Conservation (phyloP, 2,888 invertebrate species). For the Stenolophus ochropezus region DNA sequence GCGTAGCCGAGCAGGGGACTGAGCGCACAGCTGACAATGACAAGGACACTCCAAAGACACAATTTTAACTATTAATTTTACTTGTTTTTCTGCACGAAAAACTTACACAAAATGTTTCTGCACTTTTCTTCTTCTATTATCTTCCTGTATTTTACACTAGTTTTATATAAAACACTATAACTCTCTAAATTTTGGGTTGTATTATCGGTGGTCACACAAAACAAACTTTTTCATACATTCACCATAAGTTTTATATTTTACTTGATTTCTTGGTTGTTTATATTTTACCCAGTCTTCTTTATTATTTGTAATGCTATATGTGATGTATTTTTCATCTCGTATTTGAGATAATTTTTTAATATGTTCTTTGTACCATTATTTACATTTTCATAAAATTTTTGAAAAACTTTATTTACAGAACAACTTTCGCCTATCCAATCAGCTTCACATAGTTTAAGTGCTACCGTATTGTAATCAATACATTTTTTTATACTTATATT, state of each 20-base stretch:
- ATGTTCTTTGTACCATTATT: neutral
- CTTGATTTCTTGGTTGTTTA: neutral
- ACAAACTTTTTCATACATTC: no score
- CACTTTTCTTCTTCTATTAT: no score
- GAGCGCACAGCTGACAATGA: no score
- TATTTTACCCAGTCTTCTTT: neutral
- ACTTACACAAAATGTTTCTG: no score
- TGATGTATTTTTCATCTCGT: neutral
- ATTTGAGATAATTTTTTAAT: neutral
- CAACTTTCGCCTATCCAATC: neutral
- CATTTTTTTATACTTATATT: neutral
- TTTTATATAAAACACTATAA: no score
- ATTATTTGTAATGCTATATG: neutral
- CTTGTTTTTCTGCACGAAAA: no score
- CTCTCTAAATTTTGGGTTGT: no score
- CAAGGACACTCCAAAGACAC: no score
- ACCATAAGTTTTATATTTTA: neutral
- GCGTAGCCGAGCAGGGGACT: no score
- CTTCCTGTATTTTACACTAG: no score
- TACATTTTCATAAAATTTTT: constrained; percentile 2
- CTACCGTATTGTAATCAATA: neutral
- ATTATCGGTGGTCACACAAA: no score
- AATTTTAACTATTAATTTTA: no score
- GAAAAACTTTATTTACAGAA: neutral
- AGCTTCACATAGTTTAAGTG: neutral